These are phyloP conservation scores for Danio jaintianensis DNA, from an alignment of 2,797 vertebrate genomes.

Conservation along the genomic window DNA sequence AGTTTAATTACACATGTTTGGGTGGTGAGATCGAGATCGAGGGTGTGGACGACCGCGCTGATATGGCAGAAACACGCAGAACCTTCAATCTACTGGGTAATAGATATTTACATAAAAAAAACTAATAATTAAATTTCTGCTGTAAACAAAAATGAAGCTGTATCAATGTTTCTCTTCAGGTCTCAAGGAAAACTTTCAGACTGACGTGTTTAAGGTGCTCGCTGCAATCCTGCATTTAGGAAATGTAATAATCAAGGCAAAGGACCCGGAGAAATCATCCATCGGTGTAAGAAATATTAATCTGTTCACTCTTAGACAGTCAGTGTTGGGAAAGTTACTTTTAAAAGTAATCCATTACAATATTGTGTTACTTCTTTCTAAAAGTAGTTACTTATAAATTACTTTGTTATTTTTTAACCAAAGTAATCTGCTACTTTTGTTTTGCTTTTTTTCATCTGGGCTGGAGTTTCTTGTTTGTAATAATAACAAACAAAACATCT, in stretches of 20 bases:
- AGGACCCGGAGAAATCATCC: constrained; percentile 86
- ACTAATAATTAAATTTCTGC: neutral
- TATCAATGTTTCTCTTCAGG: constrained; percentile 74
- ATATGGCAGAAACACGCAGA: constrained; percentile 89
- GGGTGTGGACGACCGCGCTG: constrained; percentile 87
- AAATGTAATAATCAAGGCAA: constrained; percentile 84
- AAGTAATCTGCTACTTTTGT: too few relatives aligned
- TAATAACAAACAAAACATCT: too few relatives aligned
- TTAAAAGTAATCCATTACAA: too few relatives aligned
- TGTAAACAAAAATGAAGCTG: neutral
- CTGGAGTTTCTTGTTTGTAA: too few relatives aligned
- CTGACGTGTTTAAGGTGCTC: constrained; percentile 88
- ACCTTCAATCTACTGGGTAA: constrained; percentile 92
- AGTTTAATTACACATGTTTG: constrained; percentile 91
- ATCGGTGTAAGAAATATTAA: constrained; percentile 80
- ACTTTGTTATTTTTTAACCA: too few relatives aligned
- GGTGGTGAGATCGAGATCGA: constrained; percentile 85
- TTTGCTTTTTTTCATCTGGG: too few relatives aligned
- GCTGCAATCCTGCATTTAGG: constrained; percentile 94
- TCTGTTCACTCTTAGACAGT: neutral
- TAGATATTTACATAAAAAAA: neutral
- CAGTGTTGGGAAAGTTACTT: neutral
- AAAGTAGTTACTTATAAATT: too few relatives aligned
- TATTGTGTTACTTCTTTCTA: too few relatives aligned
- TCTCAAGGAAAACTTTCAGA: constrained; percentile 88